These are phyloP conservation scores for Aporrectodea caliginosa DNA, from an alignment of 1,140 invertebrate species.

Conservation along the genomic window DNA sequence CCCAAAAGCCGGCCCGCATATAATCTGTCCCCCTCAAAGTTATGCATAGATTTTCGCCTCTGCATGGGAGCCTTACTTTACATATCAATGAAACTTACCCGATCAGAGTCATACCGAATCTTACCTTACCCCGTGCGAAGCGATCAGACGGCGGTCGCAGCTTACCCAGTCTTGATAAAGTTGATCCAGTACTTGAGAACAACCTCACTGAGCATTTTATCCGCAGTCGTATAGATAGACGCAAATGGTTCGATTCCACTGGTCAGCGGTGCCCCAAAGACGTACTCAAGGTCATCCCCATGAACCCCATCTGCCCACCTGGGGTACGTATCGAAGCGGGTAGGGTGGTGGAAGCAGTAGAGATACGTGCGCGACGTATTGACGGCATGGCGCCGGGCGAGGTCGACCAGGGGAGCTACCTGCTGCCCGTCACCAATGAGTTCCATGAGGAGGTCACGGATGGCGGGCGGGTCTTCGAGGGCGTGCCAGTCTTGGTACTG, in stretches of 20 bases:
- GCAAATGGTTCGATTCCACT: conserved; percentile 45
- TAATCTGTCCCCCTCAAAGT: too few relatives aligned
- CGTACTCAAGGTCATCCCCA: conserved; percentile 86
- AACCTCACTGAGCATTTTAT: conserved; percentile 81
- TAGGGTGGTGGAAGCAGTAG: conserved; percentile 91
- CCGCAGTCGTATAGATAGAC: conserved; percentile 57
- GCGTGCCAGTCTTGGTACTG: conserved; percentile 68
- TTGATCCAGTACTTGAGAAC: conserved; percentile 95
- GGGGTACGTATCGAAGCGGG: conserved; percentile 81
- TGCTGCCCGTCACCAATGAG: conserved; percentile 82
- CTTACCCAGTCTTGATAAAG: conserved; percentile 92
- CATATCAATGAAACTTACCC: too few relatives aligned
- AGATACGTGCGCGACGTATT: conserved; percentile 70
- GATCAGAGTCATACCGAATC: too few relatives aligned
- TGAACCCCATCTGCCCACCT: conserved; percentile 74
- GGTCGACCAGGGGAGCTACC: conserved; percentile 85
- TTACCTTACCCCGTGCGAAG: too few relatives aligned
- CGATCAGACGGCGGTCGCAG: too few relatives aligned
- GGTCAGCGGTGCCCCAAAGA: conserved; percentile 85
- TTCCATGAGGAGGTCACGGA: conserved; percentile 84
- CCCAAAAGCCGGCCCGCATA: too few relatives aligned
- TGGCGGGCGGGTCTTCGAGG: conserved; percentile 82
- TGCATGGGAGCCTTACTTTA: too few relatives aligned
- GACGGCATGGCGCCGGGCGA: conserved; percentile 60
- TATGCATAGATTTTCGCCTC: too few relatives aligned